Base-by-base conservation (phyloP, 2,797 vertebrate genomes). In the Poecilia picta region DNA sequence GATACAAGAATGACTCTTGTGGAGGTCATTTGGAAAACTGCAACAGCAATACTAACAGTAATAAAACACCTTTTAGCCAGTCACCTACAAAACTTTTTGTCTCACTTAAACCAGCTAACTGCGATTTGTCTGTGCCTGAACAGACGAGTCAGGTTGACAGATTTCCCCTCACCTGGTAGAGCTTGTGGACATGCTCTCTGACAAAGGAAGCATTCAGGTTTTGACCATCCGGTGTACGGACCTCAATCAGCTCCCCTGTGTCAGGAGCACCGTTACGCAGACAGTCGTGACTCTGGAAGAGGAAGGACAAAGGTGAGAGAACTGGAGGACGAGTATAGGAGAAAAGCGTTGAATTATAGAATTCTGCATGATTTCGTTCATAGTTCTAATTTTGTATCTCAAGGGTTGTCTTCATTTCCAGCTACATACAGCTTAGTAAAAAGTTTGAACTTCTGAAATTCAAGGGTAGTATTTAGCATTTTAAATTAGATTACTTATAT, bases 221-320 rank as follows among this genome's bases (percentile, higher is more conserved):
- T 12, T 96, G 94, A 73, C 96, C 97, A 0, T 98, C 97, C 0
- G 95, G 88, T 82, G 96, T 97, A 85, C 95, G 92, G 43, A 99
- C 95, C 70, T 97, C 93, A 55, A 99, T 95, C 47, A 97, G 4
- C 89, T 98, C 97, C 0, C 98, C 97, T 59, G 93, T 94, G 0
- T 93, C 92, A 4, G 98, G 98, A 5, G 97, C 95, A 0, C 98
- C 98, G 33, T 92, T 84, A 8, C 85, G 94, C 70, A 97, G 57
- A 74, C 98, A 99, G 93, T 99, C 97, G 39, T 98, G 97, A 93
- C 97, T 98, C 98, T 99, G 92, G 2, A 77, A 55, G 85, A 75
- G 74, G 4, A 23, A 12, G 4, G 12, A 25, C 7, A 43, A n/a
- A 1, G 8, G 51, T 7, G 31, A 28, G 12, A 20, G 62, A 15